phyloP scores from a whole-genome alignment of 1,140 invertebrate genomes.

The Drosophila saltans region DNA sequence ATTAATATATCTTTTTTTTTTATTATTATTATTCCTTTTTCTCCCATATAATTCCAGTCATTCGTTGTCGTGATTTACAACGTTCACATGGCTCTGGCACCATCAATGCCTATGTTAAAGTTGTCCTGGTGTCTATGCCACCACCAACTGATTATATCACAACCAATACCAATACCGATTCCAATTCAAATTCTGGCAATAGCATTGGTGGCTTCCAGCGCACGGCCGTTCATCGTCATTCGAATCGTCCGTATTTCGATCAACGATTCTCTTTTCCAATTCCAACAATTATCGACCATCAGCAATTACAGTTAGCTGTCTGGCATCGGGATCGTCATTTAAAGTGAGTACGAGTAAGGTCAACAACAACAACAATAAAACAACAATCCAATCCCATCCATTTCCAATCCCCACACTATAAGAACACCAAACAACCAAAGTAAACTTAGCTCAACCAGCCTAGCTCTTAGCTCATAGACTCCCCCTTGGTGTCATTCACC shows the following conservation, averaged over 20 bases:
- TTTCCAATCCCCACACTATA: background rate
- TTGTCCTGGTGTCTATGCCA: conserved; percentile 43
- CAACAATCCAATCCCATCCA: background rate
- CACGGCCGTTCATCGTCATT: conserved; percentile 84
- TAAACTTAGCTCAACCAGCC: background rate
- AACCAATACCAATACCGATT: conserved; percentile 16
- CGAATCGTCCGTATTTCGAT: conserved; percentile 84
- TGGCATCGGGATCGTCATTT: conserved; percentile 84
- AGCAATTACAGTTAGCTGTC: conserved; percentile 83
- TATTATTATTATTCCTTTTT: background rate
- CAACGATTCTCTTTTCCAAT: conserved; percentile 83
- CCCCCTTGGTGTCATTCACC: conserved; percentile 59
- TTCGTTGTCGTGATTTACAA: conserved; percentile 83
- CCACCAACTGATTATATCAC: background rate
- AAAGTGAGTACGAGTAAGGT: conserved; percentile 84
- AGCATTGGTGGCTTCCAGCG: conserved; percentile 76
- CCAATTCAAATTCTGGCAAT: background rate
- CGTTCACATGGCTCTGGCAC: conserved; percentile 76
- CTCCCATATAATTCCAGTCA: conserved; percentile 72
- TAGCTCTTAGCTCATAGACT: conserved; percentile 13
- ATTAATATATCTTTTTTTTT: background rate
- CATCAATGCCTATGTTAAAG: conserved; percentile 85
- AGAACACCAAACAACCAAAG: conserved; percentile 1
- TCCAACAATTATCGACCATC: conserved; percentile 30
- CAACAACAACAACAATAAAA: conserved; percentile 26